Percentiles rank a stretch among this genome's conserved stretches.
Evolutionary conservation across 2,113 vertebrate genomes (phyloP).

Genomic region (Sinocyclocheilus anophthalmus): DNA sequence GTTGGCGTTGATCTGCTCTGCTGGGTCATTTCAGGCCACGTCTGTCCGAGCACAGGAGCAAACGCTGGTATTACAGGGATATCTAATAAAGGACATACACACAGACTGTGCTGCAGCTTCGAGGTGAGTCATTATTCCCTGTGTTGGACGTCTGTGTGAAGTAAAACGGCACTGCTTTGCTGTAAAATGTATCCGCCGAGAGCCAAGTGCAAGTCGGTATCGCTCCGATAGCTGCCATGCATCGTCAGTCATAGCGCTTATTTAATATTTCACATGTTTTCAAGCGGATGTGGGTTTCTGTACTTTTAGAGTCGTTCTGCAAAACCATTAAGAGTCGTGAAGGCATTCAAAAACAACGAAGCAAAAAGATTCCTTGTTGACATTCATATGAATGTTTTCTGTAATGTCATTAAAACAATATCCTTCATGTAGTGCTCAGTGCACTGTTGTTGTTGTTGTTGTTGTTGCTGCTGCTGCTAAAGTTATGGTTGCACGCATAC

Average conservation of each 20-base stretch:
- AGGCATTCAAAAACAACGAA: not conserved
- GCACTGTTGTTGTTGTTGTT: not conserved
- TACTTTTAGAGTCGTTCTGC: not conserved
- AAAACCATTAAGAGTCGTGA: not conserved
- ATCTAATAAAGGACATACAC: not conserved
- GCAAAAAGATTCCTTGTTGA: not conserved
- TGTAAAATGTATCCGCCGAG: not conserved
- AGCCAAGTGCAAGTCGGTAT: slow-evolving; percentile 15
- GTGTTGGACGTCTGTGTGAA: not conserved
- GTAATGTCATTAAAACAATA: not conserved
- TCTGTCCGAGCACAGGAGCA: slow-evolving; percentile 17
- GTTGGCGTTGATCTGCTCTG: slow-evolving; percentile 30
- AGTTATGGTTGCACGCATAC: not conserved
- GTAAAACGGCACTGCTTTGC: not conserved
- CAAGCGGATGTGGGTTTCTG: not conserved
- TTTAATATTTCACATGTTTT: not conserved
- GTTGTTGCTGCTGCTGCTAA: not conserved
- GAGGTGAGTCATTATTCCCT: slow-evolving; percentile 11
- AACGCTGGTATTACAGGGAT: not conserved
- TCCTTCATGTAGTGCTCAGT: not conserved
- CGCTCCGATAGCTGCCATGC: not conserved
- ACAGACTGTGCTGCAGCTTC: not conserved
- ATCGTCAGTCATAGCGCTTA: not conserved
- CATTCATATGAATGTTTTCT: not conserved
- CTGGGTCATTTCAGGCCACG: slow-evolving; percentile 45